Evolutionary conservation across 1,140 invertebrate species (phyloP).

Genomic region (Hetaerina americana): DNA sequence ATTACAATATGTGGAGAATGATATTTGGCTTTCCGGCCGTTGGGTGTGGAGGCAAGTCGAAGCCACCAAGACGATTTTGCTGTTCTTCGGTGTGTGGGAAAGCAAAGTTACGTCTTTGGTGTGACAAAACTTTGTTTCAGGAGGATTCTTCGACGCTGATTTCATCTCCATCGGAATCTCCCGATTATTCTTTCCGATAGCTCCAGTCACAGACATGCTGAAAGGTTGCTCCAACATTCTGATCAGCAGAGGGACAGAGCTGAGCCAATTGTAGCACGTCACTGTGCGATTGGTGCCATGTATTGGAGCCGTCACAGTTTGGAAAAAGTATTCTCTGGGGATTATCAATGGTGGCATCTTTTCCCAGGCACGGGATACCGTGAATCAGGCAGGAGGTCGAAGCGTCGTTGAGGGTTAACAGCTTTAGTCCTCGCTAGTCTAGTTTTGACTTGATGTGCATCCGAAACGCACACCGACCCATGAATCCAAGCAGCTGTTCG

Average conservation of each 20-base stretch:
- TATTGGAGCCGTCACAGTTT: neutral
- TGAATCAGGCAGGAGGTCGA: slow-evolving; percentile 17
- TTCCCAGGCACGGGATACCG: slow-evolving; percentile 18
- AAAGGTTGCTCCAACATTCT: neutral
- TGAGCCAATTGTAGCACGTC: neutral
- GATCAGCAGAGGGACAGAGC: neutral
- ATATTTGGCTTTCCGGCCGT: neutral
- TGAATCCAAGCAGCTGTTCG: neutral
- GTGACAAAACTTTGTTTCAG: slow-evolving; percentile 8
- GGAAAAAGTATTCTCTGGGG: neutral
- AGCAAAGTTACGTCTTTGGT: slow-evolving; percentile 4
- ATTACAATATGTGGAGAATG: neutral
- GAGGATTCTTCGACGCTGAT: neutral
- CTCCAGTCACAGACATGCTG: neutral
- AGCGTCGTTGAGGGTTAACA: slow-evolving; percentile 17
- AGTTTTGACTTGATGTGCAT: slow-evolving; percentile 25
- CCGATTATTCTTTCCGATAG: neutral
- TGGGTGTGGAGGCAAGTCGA: neutral
- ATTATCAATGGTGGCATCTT: slow-evolving; percentile 6
- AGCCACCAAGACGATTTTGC: slow-evolving; percentile 5
- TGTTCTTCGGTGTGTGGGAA: slow-evolving; percentile 6
- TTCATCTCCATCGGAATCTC: neutral
- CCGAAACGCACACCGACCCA: slow-evolving; percentile 19
- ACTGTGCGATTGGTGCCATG: neutral
- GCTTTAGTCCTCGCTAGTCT: slow-evolving; percentile 21